phyloP scores from a whole-genome alignment of 2,888 invertebrate genomes.

The Xestia c-nigrum region DNA sequence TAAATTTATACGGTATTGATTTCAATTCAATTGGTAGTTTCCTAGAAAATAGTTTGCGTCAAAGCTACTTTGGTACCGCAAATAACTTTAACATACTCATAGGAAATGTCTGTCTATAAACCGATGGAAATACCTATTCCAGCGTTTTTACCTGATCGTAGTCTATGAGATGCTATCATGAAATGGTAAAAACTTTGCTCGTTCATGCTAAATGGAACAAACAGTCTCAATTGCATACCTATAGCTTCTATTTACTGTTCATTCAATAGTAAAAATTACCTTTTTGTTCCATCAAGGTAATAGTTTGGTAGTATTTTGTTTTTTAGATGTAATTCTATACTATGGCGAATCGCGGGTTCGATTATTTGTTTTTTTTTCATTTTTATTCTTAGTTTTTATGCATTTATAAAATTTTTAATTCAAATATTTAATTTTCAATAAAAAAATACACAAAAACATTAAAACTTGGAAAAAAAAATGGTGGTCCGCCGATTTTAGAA shows the following conservation, averaged over 20 bases:
- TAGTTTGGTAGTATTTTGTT: conserved; percentile 26
- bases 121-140: conserved; percentile 2
- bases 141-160: conserved; percentile 9
- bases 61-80: neutral
- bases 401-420: too few relatives aligned
- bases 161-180: conserved; percentile 27
- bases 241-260: conserved; percentile 5
- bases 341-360: neutral
- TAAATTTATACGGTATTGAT: neutral
- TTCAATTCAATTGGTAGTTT: neutral
- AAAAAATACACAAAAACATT: too few relatives aligned
- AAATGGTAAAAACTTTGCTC: conserved; percentile 34
- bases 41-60: neutral
- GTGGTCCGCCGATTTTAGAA: too few relatives aligned
- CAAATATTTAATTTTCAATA: too few relatives aligned
- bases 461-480: too few relatives aligned
- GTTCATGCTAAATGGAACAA: conserved; percentile 26
- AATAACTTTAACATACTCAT: neutral
- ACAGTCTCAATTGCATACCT: conserved; percentile 16
- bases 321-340: conserved; percentile 13
- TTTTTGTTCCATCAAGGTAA: neutral
- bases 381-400: too few relatives aligned
- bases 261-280: neutral
- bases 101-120: neutral
- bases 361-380: conserved; percentile 1